These are phyloP conservation scores for Arenaria interpres DNA, from an alignment of 2,113 vertebrate species.

Conservation along the genomic window DNA sequence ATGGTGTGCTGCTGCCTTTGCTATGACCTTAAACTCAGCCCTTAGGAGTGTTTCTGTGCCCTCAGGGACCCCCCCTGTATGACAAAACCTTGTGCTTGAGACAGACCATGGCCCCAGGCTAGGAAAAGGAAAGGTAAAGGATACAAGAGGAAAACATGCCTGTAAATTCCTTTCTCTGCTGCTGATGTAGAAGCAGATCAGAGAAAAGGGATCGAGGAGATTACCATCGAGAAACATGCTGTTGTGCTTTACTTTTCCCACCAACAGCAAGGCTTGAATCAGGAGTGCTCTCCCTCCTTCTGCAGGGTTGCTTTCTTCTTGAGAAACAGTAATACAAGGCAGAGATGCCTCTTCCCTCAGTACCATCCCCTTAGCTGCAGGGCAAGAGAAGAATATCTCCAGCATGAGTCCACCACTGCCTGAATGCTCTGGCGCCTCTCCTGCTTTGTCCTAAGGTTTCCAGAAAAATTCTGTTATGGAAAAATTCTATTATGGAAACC, in stretches of 20 bases:
- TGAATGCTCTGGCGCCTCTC: background rate
- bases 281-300: background rate
- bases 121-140: background rate
- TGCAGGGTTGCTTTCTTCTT: background rate
- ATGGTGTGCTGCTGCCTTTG: background rate
- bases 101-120: background rate
- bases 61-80: background rate
- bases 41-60: background rate
- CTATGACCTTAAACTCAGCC: background rate
- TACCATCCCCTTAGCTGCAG: background rate
- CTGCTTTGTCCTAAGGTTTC: background rate
- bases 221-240: background rate
- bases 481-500: conserved; percentile 47
- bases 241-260: background rate
- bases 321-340: background rate
- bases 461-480: conserved; percentile 19
- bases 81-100: background rate
- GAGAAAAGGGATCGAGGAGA: background rate
- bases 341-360: background rate
- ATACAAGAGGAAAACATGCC: background rate
- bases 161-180: background rate
- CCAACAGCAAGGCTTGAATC: background rate
- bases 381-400: background rate
- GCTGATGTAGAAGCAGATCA: background rate
- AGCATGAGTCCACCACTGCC: background rate